Evolutionary conservation across 2,888 invertebrate species (phyloP).

Genomic region (Pseudeuparius sepicola): DNA sequence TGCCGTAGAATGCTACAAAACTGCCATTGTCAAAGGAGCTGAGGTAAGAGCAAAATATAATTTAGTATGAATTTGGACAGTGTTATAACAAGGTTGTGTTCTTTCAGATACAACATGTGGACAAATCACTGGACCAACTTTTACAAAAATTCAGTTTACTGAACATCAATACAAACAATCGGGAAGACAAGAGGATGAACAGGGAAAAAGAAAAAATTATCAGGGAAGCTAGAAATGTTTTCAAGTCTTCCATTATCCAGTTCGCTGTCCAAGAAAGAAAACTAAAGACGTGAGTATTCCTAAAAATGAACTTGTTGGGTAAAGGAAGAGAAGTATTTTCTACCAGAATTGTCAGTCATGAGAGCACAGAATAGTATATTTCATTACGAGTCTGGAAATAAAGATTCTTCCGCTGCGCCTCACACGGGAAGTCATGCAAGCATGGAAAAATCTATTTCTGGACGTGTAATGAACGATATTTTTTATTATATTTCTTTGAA

Average conservation of each 20-base stretch:
- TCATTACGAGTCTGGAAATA: too few relatives aligned
- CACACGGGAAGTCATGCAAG: too few relatives aligned
- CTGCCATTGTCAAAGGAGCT: slow-evolving; percentile 48
- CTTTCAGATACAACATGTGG: slow-evolving; percentile 42
- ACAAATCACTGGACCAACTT: slow-evolving; percentile 45
- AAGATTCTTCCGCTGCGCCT: too few relatives aligned
- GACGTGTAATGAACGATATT: too few relatives aligned
- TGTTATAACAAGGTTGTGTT: too few relatives aligned
- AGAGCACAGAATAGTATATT: too few relatives aligned
- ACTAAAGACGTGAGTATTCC: slow-evolving; percentile 25
- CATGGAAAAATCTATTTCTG: too few relatives aligned
- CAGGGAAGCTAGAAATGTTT: slow-evolving; percentile 46
- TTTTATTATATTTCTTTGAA: too few relatives aligned
- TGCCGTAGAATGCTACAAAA: slow-evolving; percentile 49
- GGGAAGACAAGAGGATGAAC: slow-evolving; percentile 19
- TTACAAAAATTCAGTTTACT: slow-evolving; percentile 49
- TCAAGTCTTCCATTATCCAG: slow-evolving; percentile 49
- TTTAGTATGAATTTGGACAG: too few relatives aligned
- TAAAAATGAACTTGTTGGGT: too few relatives aligned
- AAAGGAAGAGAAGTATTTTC: too few relatives aligned
- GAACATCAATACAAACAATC: slow-evolving; percentile 41
- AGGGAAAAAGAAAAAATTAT: slow-evolving; percentile 26
- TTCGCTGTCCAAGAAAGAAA: slow-evolving; percentile 44
- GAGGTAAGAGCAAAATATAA: slow-evolving; percentile 39
- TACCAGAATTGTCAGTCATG: too few relatives aligned